phyloP scores from a whole-genome alignment of 2,113 vertebrate genomes.

The Beaufortia kweichowensis region DNA sequence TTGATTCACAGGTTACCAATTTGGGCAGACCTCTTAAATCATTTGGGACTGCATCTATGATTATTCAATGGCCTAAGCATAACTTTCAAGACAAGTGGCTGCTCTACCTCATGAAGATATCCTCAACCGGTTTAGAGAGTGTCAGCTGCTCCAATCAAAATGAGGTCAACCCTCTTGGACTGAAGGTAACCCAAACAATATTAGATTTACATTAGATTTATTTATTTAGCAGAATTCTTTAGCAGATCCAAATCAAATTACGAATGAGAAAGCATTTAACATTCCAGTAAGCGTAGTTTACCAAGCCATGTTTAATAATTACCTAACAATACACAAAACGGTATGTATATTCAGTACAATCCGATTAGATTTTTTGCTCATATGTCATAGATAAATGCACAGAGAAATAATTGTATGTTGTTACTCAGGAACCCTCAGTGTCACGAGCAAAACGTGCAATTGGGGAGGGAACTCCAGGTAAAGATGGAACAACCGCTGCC shows the following conservation, averaged over 20 bases:
- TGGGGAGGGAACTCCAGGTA: constrained; percentile 61
- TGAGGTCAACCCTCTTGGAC: constrained; percentile 74
- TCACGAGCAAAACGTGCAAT: constrained; percentile 80
- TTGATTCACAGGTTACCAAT: constrained; percentile 82
- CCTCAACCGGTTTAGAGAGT: constrained; percentile 76
- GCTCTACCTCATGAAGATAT: constrained; percentile 88
- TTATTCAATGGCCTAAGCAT: constrained; percentile 88
- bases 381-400: not conserved
- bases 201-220: too few species aligned
- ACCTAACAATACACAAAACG: not conserved
- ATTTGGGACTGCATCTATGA: constrained; percentile 79
- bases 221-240: too few species aligned
- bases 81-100: constrained; percentile 80
- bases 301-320: too few species aligned
- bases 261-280: too few species aligned
- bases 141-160: constrained; percentile 71
- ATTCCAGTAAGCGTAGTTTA: too few species aligned
- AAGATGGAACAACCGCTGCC: constrained; percentile 69
- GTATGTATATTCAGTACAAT: not conserved
- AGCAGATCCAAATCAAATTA: too few species aligned
- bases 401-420: not conserved
- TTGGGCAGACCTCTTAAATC: constrained; percentile 84
- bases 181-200: constrained; percentile 24
- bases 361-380: not conserved
- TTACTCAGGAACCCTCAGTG: constrained; percentile 68